Conservation (phyloP, 35 echinoderm and acorn worm genomes). For the Lytechinus variegatus region DNA sequence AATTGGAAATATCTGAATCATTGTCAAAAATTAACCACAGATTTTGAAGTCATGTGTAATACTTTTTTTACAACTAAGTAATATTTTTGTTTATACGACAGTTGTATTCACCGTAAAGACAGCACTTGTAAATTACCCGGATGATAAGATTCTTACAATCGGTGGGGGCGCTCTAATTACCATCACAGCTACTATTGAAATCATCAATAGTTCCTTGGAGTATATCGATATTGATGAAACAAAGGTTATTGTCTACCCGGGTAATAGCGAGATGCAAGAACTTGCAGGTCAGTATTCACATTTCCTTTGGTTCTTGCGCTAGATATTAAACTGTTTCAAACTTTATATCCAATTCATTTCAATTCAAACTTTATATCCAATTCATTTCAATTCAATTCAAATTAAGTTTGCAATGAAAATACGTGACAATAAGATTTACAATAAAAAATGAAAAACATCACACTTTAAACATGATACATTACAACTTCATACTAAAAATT, state of each 20-base stretch:
- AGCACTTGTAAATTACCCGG: not conserved
- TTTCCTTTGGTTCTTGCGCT: too few relatives aligned
- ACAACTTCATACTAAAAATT: too few relatives aligned
- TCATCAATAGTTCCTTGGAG: not conserved
- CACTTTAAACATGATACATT: too few relatives aligned
- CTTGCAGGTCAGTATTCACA: not conserved
- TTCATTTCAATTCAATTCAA: too few relatives aligned
- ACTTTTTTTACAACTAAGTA: not conserved
- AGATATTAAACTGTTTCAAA: too few relatives aligned
- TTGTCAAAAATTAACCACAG: too few relatives aligned
- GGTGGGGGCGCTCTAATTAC: not conserved
- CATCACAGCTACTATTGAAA: not conserved
- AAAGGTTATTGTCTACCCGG: not conserved
- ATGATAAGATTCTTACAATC: not conserved
- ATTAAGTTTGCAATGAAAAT: too few relatives aligned
- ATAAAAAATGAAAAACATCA: too few relatives aligned
- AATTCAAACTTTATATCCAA: too few relatives aligned
- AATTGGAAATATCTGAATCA: too few relatives aligned
- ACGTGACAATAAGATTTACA: too few relatives aligned
- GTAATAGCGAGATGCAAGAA: not conserved
- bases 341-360: too few relatives aligned
- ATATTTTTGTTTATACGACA: not conserved
- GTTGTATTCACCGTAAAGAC: not conserved
- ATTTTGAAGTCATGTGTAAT: not conserved
- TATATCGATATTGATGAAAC: not conserved